phyloP scores from a whole-genome alignment of 1,140 invertebrate genomes.

The Nasonia giraulti region DNA sequence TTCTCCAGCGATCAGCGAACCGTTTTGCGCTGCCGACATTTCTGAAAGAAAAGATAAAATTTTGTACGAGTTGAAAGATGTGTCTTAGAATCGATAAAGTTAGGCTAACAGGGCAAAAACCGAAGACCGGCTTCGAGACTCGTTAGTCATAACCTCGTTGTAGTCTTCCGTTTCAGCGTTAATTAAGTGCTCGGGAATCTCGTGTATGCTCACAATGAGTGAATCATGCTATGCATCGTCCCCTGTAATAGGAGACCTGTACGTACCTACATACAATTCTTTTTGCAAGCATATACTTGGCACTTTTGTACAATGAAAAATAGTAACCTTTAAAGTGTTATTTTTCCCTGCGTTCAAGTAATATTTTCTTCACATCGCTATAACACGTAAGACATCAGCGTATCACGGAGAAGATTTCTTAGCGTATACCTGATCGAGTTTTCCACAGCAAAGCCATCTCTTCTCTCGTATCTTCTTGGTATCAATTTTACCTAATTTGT shows the following conservation, averaged over 20 bases:
- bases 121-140: background rate
- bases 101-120: background rate
- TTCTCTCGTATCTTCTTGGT: background rate
- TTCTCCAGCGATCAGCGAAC: conserved; percentile 17
- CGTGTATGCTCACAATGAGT: background rate
- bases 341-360: too few relatives aligned
- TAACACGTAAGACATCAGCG: too few relatives aligned
- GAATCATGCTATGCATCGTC: background rate
- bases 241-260: background rate
- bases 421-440: background rate
- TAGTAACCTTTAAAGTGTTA: too few relatives aligned
- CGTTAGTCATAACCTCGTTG: background rate
- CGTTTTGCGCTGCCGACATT: conserved; percentile 55
- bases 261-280: background rate
- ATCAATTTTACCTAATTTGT: background rate
- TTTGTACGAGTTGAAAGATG: background rate
- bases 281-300: background rate
- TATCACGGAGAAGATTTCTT: too few relatives aligned
- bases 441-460: background rate
- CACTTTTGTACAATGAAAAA: too few relatives aligned
- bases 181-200: background rate
- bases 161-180: background rate
- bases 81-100: too few relatives aligned
- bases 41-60: conserved; percentile 42
- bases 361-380: too few relatives aligned